Evolutionary conservation across 2,113 vertebrate genomes (phyloP).

Genomic region (Halcyon malimbica): DNA sequence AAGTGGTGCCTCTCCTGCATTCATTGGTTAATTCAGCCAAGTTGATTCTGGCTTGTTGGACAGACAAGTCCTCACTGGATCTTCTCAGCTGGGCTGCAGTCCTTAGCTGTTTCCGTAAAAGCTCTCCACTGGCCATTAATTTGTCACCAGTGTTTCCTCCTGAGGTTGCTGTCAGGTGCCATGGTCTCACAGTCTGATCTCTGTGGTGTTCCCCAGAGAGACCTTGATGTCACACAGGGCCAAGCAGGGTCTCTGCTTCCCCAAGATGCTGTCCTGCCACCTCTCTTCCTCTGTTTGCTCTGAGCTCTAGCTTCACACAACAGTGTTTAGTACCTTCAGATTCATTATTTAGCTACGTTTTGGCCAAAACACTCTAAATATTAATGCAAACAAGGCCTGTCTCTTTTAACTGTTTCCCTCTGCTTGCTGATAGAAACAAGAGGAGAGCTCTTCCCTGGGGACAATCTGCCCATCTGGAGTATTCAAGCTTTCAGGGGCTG

Average conservation of each 20-base stretch:
- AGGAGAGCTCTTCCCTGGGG: constrained; percentile 40
- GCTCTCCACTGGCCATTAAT: background rate
- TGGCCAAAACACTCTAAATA: constrained; percentile 59
- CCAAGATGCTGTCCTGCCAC: background rate
- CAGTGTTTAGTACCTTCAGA: constrained; percentile 60
- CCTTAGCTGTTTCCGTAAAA: background rate
- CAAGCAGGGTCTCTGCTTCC: background rate
- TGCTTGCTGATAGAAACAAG: constrained; percentile 62
- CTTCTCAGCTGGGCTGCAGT: background rate
- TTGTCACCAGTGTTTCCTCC: background rate
- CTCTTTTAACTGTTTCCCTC: constrained; percentile 61
- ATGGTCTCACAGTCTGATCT: background rate
- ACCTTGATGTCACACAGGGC: background rate
- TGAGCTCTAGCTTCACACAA: constrained; percentile 31
- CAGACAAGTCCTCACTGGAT: background rate
- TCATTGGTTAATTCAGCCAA: background rate
- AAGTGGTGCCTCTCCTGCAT: background rate
- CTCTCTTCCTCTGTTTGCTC: background rate
- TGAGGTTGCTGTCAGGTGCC: background rate
- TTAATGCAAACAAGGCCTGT: constrained; percentile 67
- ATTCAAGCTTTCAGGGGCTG: constrained; percentile 9
- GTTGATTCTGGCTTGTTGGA: background rate
- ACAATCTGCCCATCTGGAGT: constrained; percentile 57
- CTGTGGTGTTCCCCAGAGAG: background rate
- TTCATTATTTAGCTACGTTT: constrained; percentile 50